Conservation (phyloP, 2,113 vertebrate genomes). For the Notiomystis cincta region DNA sequence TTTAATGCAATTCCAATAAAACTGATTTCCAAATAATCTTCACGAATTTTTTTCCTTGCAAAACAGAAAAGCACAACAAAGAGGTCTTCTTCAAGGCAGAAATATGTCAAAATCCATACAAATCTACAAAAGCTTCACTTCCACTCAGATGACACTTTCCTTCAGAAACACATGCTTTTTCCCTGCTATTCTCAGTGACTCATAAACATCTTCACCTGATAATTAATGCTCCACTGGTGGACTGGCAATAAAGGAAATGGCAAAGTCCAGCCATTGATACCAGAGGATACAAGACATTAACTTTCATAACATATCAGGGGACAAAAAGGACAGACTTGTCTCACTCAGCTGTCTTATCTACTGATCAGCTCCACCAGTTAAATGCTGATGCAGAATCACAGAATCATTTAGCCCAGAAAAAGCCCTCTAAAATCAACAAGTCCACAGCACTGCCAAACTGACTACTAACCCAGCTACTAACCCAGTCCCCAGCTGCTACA, state of each 20-base stretch:
- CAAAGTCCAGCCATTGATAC: not conserved
- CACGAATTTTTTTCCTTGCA: not conserved
- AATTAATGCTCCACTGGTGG: not conserved
- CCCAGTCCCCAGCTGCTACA: not conserved
- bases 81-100: not conserved
- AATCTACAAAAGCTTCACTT: not conserved
- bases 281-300: not conserved
- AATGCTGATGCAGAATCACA: not conserved
- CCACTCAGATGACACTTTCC: not conserved
- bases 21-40: not conserved
- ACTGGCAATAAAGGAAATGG: fast-evolving
- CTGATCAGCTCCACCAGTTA: not conserved
- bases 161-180: not conserved
- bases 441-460: not conserved
- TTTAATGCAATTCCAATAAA: not conserved
- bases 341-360: not conserved
- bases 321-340: not conserved
- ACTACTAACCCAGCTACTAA: not conserved
- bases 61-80: not conserved
- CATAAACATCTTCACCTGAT: not conserved
- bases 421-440: not conserved
- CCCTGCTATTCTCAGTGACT: not conserved
- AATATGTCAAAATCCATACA: not conserved
- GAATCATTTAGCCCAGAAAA: not conserved
- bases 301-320: not conserved